These are phyloP conservation scores for Cyprinus carpio DNA, from an alignment of 2,113 vertebrate species.

Conservation along the genomic window DNA sequence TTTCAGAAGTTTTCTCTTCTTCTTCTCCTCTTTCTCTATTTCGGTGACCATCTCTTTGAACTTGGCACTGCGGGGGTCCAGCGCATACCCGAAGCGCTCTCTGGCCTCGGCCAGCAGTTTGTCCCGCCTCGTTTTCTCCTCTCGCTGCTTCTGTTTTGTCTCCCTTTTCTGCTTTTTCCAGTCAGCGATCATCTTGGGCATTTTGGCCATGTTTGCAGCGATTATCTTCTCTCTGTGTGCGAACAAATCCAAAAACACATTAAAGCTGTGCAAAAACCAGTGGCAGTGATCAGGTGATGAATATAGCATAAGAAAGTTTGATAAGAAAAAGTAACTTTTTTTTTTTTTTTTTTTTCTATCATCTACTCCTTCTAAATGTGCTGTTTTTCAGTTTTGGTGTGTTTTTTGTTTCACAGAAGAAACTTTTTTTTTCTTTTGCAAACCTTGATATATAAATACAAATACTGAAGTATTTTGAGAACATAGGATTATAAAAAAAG, in stretches of 20 bases:
- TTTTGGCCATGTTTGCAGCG: slow-evolving; percentile 83
- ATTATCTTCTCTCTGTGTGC: slow-evolving; percentile 78
- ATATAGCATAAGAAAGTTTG: too few relatives aligned
- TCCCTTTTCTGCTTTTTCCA: slow-evolving; percentile 78
- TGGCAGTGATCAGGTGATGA: too few relatives aligned
- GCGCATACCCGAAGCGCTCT: slow-evolving; percentile 76
- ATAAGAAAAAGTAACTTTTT: too few relatives aligned
- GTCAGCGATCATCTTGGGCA: slow-evolving; percentile 86
- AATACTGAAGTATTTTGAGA: too few relatives aligned
- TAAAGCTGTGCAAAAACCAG: too few relatives aligned
- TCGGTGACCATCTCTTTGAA: slow-evolving; percentile 83
- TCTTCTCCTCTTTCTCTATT: slow-evolving; percentile 83
- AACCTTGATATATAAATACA: too few relatives aligned
- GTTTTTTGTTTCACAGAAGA: too few relatives aligned
- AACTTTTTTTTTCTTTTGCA: too few relatives aligned
- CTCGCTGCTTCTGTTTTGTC: slow-evolving; percentile 70
- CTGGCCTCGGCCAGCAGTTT: slow-evolving; percentile 77
- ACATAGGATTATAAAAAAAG: too few relatives aligned
- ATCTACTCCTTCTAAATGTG: not conserved
- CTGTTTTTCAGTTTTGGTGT: too few relatives aligned
- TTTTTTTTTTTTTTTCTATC: not conserved
- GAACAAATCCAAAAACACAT: too few relatives aligned
- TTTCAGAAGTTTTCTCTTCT: slow-evolving; percentile 79
- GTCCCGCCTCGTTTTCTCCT: slow-evolving; percentile 75
- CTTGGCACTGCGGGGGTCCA: slow-evolving; percentile 79